Evolutionary conservation across 2,888 invertebrate species (phyloP).

Genomic region (Cryptus viduatorius): DNA sequence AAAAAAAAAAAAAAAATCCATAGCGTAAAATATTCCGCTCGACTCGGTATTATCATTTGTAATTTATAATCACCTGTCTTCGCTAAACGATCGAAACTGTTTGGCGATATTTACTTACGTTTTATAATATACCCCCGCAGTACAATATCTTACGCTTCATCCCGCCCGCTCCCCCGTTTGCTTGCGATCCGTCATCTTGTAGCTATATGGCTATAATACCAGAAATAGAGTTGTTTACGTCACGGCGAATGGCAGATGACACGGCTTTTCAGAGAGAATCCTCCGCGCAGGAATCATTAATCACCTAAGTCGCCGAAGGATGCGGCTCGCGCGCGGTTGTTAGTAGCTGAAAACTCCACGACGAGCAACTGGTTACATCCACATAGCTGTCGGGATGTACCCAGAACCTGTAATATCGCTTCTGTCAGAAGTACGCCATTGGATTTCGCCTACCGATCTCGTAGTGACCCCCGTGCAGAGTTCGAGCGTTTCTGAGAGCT

Average conservation of each 20-base stretch:
- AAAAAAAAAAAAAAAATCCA: not conserved
- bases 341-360: slow-evolving; percentile 43
- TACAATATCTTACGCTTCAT: slow-evolving; percentile 43
- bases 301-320: slow-evolving; percentile 69
- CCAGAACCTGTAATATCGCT: slow-evolving; percentile 49
- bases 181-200: slow-evolving; percentile 50
- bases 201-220: slow-evolving; percentile 57
- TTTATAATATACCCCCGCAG: slow-evolving; percentile 44
- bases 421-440: slow-evolving; percentile 21
- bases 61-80: slow-evolving; percentile 70
- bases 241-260: slow-evolving; percentile 73
- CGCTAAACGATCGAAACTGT: slow-evolving; percentile 66
- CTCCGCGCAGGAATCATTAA: slow-evolving; percentile 71
- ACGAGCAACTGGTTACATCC: slow-evolving; percentile 25
- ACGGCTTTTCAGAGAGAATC: slow-evolving; percentile 73
- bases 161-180: slow-evolving; percentile 12
- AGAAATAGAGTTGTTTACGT: slow-evolving; percentile 75
- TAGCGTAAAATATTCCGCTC: not conserved
- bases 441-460: slow-evolving; percentile 39
- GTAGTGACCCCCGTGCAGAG: slow-evolving; percentile 8
- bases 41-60: slow-evolving; percentile 26
- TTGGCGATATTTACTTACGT: slow-evolving; percentile 56
- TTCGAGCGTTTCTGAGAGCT: not conserved
- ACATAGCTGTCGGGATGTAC: slow-evolving; percentile 13
- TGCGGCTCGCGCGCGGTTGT: slow-evolving; percentile 56